Evolutionary conservation across 2,888 invertebrate species (phyloP).

Genomic region (Cistogaster globosa): DNA sequence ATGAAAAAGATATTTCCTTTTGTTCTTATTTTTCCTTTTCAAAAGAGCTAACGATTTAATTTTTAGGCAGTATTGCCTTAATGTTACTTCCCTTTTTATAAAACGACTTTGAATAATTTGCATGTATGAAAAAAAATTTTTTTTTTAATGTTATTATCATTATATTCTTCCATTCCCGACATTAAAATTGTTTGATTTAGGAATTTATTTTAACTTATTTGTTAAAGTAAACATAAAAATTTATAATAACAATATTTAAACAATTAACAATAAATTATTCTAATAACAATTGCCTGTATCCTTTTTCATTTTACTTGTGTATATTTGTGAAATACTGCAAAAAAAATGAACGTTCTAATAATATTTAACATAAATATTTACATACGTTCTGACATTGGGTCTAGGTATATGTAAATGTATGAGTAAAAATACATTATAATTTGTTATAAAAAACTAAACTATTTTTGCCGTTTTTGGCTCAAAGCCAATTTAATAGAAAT

Average conservation of each 20-base stretch:
- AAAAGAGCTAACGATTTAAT: too few species aligned
- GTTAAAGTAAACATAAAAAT: constrained; percentile 26
- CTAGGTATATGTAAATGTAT: background rate
- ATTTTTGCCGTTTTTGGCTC: constrained; percentile 59
- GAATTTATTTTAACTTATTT: constrained; percentile 5
- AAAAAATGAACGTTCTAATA: constrained; percentile 39
- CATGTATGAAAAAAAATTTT: too few species aligned
- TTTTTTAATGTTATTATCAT: too few species aligned
- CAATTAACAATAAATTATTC: constrained; percentile 67
- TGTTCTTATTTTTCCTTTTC: too few species aligned
- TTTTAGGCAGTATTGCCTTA: too few species aligned
- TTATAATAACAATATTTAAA: constrained; percentile 59
- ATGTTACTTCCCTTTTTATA: too few species aligned
- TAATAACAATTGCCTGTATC: constrained; percentile 63
- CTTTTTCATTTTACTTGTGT: constrained; percentile 54
- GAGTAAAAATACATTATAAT: constrained; percentile 23
- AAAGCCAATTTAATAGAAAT: constrained; percentile 62
- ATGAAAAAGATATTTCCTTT: too few species aligned
- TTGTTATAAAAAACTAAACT: constrained; percentile 53
- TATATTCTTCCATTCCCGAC: background rate
- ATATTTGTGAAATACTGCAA: constrained; percentile 13
- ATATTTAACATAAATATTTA: constrained; percentile 18
- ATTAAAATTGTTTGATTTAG: background rate
- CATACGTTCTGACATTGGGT: background rate
- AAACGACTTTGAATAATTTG: too few species aligned